These are phyloP conservation scores for Melanotaenia pygmaea DNA, from an alignment of 2,797 vertebrate species.

Conservation along the genomic window DNA sequence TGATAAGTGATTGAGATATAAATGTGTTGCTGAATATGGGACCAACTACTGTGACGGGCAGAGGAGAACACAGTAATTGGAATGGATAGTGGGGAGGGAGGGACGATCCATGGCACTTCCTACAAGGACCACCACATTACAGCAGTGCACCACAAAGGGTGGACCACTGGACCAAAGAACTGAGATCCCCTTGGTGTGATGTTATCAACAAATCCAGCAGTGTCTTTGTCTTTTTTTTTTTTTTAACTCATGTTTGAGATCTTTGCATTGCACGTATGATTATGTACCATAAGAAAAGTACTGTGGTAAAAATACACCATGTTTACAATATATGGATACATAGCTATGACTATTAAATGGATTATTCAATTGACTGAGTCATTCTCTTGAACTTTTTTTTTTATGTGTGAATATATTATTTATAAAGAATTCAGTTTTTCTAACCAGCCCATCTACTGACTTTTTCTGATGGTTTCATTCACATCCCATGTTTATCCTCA, in stretches of 20 bases:
- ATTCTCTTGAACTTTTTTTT: conserved; percentile 22
- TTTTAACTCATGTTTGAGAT: conserved; percentile 76
- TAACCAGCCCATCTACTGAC: neutral
- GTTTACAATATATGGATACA: conserved; percentile 82
- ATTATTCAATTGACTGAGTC: conserved; percentile 69
- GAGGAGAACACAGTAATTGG: conserved; percentile 71
- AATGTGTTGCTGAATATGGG: conserved; percentile 57
- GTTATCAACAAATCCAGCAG: conserved; percentile 80
- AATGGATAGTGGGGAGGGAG: conserved; percentile 9
- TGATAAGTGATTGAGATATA: conserved; percentile 50
- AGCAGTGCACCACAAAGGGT: conserved; percentile 78
- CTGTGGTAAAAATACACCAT: conserved; percentile 76
- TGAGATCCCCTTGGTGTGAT: conserved; percentile 76
- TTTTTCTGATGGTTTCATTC: conserved; percentile 3
- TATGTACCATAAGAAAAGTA: conserved; percentile 81
- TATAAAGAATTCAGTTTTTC: neutral
- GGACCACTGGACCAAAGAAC: conserved; percentile 82
- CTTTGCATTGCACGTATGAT: conserved; percentile 81
- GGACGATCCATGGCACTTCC: conserved; percentile 73
- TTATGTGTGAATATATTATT: neutral
- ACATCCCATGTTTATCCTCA: conserved; percentile 4
- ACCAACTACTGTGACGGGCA: conserved; percentile 81
- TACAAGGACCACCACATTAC: conserved; percentile 76
- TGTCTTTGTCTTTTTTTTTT: conserved; percentile 82
- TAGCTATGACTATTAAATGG: conserved; percentile 82